Evolutionary conservation across 2,888 invertebrate genomes (phyloP), one percentile per base, ranked within the genome.

Genomic region (Rhimphoctona megacephalus): DNA sequence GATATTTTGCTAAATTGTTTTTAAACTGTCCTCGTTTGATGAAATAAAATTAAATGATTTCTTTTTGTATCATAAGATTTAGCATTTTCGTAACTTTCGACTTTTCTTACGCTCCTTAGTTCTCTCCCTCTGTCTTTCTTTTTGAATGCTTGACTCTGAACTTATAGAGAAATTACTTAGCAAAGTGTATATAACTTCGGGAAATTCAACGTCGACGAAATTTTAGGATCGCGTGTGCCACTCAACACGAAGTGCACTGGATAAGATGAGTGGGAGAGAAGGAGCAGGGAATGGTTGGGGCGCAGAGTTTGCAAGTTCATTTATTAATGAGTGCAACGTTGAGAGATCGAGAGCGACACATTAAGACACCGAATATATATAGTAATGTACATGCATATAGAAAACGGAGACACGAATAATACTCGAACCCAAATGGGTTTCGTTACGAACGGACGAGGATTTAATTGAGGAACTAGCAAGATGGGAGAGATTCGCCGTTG

Each of bases 131-230:
- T 22, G 6, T 39, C 52, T 9, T 17, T 46, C 46, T 43, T 14
- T 57, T 64, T 19, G 22, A 46, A 66, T 39, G 52, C 64, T 30
- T 78, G 64, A 72, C 67, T 19, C 57, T 19, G 43, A 85, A 85
- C 73, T 85, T 39, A 39, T 57, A 36, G 77, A 69, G 30, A 57
- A 73, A 57, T n/a, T 72, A 85, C 49, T 70, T 39, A 14, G 69
- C 74, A 54, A 77, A 81, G 70, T 81, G 76, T 81, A 52, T 81
- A 64, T 52, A 81, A 81, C 72, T 81, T 85, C 67, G 33, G 36
- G 39, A 74, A 85, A 85, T 85, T 79, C 64, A 79, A 82, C 73
- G 77, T 57, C 61, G 72, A 19, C 22, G 78, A 82, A 79, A 82
- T 74, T 79, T 52, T 46, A 46, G 46, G 22, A 66, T 74, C 67